Evolutionary conservation across 2,888 invertebrate genomes (phyloP), one percentile per base, ranked within the genome.

Genomic region (Pelosia muscerda): DNA sequence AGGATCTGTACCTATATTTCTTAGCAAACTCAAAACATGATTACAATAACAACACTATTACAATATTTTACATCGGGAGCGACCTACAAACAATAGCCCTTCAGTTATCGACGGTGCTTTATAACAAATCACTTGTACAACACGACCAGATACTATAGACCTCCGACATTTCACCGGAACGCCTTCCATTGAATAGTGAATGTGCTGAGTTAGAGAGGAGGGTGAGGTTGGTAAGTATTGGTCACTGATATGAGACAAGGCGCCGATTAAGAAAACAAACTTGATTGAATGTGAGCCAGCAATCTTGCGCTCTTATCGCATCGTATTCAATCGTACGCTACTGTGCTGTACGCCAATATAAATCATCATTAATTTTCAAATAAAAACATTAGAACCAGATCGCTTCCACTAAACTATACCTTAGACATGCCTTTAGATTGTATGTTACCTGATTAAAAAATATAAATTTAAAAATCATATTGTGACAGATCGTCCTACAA

Each of bases 211-310:
- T 10, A 15, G 73, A 71, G 81, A 77, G 77, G 77, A 66, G 68
- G 63, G 74, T 78, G 25, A 76, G 82, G 66, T 85, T 90, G 71
- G 61, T 19, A 64, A 58, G 69, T 55, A 73, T 23, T 84, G 77
- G 84, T 73, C 76, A 74, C 75, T 82, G 81, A 85, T 83, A 85
- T 79, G 83, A 86, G 85, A 89, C 86, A 85, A 84, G 84, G 85
- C 82, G 81, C 86, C 85, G 88, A 91, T 89, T 91, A 89, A 88
- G 88, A 90, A 91, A 92, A 90, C 92, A 92, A 89, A 88, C 87
- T 81, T 83, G 83, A 88, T 85, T 86, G 83, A 88, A 89, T 83
- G 82, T 64, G 72, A 79, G 77, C 82, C 82, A 84, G 84, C 83
- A 83, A 84, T 84, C 84, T 85, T 75, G 79, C 75, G 74, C 75